These are phyloP conservation scores for Lipotes vexillifer DNA, from an alignment of 2,113 vertebrate species.

Conservation along the genomic window DNA sequence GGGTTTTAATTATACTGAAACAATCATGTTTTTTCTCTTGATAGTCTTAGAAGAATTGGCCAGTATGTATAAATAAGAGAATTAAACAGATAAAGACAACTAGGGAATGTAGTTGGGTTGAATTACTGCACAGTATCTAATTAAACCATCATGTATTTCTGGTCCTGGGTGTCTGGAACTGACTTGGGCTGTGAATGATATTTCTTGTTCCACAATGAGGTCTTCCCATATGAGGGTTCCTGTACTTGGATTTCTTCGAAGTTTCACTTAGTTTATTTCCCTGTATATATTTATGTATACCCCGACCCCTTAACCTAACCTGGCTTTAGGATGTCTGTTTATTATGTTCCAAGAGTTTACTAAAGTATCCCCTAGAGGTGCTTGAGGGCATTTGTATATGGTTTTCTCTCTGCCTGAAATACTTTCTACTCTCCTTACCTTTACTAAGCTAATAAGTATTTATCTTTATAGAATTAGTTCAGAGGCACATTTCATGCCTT, in stretches of 20 bases:
- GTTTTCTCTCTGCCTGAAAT: not conserved
- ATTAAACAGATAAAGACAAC: not conserved
- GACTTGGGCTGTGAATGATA: not conserved
- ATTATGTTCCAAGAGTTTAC: not conserved
- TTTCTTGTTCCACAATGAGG: not conserved
- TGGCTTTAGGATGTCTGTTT: not conserved
- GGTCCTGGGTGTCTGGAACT: not conserved
- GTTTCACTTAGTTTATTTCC: not conserved
- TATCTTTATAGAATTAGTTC: not conserved
- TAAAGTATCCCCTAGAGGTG: not conserved
- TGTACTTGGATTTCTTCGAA: not conserved
- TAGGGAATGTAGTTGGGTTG: not conserved
- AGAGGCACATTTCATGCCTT: not conserved
- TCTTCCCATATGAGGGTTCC: not conserved
- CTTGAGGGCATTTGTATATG: not conserved
- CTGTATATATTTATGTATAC: not conserved
- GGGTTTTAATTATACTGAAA: not conserved
- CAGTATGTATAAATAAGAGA: not conserved
- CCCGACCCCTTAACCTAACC: not conserved
- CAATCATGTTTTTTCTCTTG: not conserved
- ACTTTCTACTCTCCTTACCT: not conserved
- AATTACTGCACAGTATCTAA: not conserved
- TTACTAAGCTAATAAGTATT: not conserved
- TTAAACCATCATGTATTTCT: not conserved
- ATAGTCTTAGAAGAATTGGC: not conserved